Evolutionary conservation across 2,888 invertebrate species (phyloP), one percentile per base, ranked within the genome.

Genomic region (Venusia cambrica): DNA sequence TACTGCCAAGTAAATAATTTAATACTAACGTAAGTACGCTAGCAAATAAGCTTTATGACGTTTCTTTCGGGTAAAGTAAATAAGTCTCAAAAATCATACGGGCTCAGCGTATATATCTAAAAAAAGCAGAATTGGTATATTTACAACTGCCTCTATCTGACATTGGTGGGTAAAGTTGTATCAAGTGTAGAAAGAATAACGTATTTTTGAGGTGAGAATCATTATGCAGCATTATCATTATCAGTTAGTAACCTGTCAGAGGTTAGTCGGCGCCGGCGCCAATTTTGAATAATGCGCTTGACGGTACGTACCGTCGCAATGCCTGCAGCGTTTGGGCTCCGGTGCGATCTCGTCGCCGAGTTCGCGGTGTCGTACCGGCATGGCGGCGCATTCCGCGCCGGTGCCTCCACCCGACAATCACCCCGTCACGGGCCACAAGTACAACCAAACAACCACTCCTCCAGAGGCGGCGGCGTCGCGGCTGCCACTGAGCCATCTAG

Each of bases 251-350:
- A 30, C 18, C 17, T 28, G 30, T 29, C 17, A 30, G 20, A 10
- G 28, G 31, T 40, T 22, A 31, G 41, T 51, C 45, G 37, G 52
- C 45, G 47, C 51, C 54, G 54, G 49, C 57, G 56, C 53, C 60
- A 48, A 10, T 24, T 22, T 20, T 29, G 57, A 42, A 40, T 60
- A 54, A 39, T 56, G 57, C 46, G 31, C 50, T n/a, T n/a, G n/a
- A n/a, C n/a, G n/a, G n/a, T n/a, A 60, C 73, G 70, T 92, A 94
- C 94, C 94, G 93, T 94, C 94, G 93, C 94, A 94, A 89, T 94
- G 94, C 90, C 93, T 94, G 93, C 94, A 94, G 92, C 94, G 94
- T 89, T 94, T 94, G 88, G 94, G 93, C 91, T 93, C 92, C 89
- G 94, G 76, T 70, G 85, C 85, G 81, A 83, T 74, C 73, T 85